phyloP scores from a whole-genome alignment of 2,113 vertebrate genomes.

The Xyliphius kryptos region DNA sequence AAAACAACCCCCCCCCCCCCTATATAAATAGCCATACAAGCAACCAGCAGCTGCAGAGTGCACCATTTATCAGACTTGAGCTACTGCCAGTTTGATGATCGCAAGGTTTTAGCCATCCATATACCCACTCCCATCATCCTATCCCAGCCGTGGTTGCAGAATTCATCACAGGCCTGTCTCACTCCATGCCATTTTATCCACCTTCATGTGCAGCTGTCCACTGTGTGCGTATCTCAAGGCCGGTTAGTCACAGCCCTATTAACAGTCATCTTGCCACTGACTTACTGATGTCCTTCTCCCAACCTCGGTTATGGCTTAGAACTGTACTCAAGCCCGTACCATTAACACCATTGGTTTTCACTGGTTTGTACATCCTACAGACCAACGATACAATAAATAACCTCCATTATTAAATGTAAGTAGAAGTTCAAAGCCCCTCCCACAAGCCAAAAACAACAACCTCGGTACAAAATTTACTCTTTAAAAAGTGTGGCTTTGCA shows the following conservation, averaged over 20 bases:
- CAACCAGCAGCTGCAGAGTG: not conserved
- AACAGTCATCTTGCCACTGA: conserved; percentile 1
- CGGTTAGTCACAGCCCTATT: not conserved
- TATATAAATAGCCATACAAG: not conserved
- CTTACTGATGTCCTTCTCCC: not conserved
- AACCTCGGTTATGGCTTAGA: conserved; percentile 22
- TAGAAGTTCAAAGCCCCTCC: not conserved
- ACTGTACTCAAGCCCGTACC: not conserved
- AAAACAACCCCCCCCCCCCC: no score
- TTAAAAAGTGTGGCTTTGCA: conserved; percentile 1
- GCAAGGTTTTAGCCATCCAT: conserved; percentile 11
- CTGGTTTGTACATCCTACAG: no score
- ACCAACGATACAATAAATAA: not conserved
- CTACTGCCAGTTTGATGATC: conserved; percentile 8
- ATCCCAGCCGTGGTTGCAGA: conserved; percentile 47
- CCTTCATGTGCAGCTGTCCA: no score
- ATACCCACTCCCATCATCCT: not conserved
- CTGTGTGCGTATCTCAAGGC: no score
- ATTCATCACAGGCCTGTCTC: conserved; percentile 56
- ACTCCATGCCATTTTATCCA: no score
- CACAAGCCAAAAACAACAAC: not conserved
- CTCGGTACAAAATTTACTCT: no score
- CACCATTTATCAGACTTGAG: not conserved
- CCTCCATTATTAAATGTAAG: not conserved
- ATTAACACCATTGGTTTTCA: no score